Evolutionary conservation across 1,140 invertebrate genomes (phyloP), one percentile per base, ranked within the genome.

Genomic region (Drosophila grimshawi): DNA sequence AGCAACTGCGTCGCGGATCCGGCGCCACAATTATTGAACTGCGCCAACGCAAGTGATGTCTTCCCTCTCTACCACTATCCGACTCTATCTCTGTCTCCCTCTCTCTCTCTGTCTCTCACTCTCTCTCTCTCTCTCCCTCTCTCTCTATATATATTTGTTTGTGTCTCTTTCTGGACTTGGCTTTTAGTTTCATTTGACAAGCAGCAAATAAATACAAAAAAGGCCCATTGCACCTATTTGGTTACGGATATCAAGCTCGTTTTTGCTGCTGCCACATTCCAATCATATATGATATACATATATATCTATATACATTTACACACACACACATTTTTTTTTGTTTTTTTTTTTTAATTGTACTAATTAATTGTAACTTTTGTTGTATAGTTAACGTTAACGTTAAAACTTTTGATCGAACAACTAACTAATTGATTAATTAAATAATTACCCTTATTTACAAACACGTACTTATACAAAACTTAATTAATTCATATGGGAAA

Each of bases 101-200:
- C 35, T 27, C 0, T 4, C 19, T 30, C 4, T 43, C 10, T 57
- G 35, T 48, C 27, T 60, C 11, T 67, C 51, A 48, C 5, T 57
- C 10, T 57, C 41, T 48, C 27, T 60, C 11, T 67, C 51, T 53
- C 5, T 57, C 19, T 43, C n/a, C 11, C 29, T 65, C 46, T 8
- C 33, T 19, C 0, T 19, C 1, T 19, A 19, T 19, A 19, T 19
- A 19, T 19, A 19, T 19, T 19, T 19, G 19, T 19, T 19, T 19
- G 19, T 19, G 19, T 61, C 43, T 66, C 53, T 39, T 56, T 41
- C 72, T 76, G 35, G 39, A 59, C 46, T 62, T 66, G 91, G 88
- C 91, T 92, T 60, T 92, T 90, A 81, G 73, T 92, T 92, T 92
- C 91, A 92, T 92, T 92, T 92, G 91, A 88, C 91, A 55, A 72